Conservation (phyloP, 2,113 vertebrate genomes). For the Antechinus flavipes region DNA sequence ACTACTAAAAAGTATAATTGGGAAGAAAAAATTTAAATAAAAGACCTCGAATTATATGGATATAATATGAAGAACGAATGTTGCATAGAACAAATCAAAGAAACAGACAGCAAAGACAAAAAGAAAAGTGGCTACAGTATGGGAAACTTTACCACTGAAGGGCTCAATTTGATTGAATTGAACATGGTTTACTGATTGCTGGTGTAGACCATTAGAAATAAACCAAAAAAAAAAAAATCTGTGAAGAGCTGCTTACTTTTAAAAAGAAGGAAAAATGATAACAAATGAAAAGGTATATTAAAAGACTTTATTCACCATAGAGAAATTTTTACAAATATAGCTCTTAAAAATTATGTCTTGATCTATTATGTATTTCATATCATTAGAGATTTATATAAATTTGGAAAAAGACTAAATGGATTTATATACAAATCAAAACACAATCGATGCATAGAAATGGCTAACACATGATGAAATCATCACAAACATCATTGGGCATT, state of each 20-base stretch:
- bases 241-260: not conserved
- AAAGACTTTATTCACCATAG: conserved; percentile 99
- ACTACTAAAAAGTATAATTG: not conserved
- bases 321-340: conserved; percentile 99
- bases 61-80: not conserved
- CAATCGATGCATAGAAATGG: conserved; percentile 86
- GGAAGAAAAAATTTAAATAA: not conserved
- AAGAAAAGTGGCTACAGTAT: not conserved
- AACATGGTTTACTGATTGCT: not conserved
- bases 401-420: conserved; percentile 87
- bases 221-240: not conserved
- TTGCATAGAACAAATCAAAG: not conserved
- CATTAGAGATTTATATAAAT: conserved; percentile 94
- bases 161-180: not conserved
- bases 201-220: not conserved
- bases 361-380: conserved; percentile 92
- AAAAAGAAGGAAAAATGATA: conserved; percentile 58
- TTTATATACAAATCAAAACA: conserved; percentile 89
- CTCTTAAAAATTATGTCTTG: conserved; percentile 98
- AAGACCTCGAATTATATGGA: not conserved
- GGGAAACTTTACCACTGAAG: not conserved
- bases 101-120: not conserved
- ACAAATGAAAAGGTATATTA: conserved; percentile 89
- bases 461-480: conserved; percentile 76
- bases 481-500: conserved; percentile 81